Conservation (phyloP, 2,113 vertebrate species). For the Chrysochloris asiatica region DNA sequence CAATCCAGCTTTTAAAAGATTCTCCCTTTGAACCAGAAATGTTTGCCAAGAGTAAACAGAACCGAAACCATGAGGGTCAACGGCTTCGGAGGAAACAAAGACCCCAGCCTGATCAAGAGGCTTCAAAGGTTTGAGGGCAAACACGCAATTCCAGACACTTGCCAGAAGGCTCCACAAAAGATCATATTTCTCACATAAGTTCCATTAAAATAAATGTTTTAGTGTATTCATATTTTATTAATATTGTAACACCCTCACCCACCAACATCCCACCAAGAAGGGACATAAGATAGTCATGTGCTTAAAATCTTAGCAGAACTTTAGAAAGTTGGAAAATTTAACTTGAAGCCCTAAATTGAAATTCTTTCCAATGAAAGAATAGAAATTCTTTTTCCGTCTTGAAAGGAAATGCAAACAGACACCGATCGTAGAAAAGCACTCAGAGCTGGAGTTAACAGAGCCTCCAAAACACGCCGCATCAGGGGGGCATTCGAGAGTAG, state of each 20-base stretch:
- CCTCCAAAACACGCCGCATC: not conserved
- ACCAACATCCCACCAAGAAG: conserved; percentile 57
- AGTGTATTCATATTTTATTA: conserved; percentile 66
- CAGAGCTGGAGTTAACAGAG: not conserved
- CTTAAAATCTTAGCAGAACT: conserved; percentile 61
- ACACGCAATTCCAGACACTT: not conserved
- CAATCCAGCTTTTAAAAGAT: conserved; percentile 69
- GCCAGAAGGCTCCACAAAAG: conserved; percentile 48
- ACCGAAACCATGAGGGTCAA: conserved; percentile 69
- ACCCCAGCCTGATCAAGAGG: conserved; percentile 61
- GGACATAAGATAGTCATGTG: not conserved
- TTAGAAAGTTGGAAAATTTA: conserved; percentile 6
- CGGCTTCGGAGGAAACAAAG: conserved; percentile 67
- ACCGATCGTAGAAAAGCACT: not conserved
- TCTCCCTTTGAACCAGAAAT: conserved; percentile 75
- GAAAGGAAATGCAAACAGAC: conserved; percentile 29
- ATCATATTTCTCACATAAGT: conserved; percentile 50
- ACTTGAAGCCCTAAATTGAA: conserved; percentile 29
- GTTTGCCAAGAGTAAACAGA: conserved; percentile 77
- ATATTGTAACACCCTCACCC: conserved; percentile 57
- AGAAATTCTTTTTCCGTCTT: not conserved
- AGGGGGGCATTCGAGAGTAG: not conserved
- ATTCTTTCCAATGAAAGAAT: conserved; percentile 27
- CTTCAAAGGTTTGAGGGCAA: conserved; percentile 56
- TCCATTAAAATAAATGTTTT: conserved; percentile 54